A percentile compares a stretch with the other conserved stretches of the same genome.
These are phyloP conservation scores for Eurytoma adleriae DNA, from an alignment of 2,888 invertebrate genomes.

Conservation along the genomic window DNA sequence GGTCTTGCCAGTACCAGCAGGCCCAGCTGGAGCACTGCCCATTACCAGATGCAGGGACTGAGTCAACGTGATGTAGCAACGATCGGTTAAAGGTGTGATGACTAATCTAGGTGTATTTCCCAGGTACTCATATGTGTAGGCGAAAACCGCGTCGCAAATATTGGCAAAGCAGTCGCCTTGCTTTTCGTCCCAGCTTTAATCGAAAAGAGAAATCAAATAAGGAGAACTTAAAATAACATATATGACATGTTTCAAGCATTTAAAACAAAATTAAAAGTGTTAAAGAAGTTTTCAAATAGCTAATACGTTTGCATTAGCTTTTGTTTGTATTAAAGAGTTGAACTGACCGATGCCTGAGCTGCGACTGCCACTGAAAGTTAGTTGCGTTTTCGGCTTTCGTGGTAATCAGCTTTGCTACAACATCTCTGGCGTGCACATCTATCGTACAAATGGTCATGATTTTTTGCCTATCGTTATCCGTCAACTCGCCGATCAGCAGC, in stretches of 20 bases:
- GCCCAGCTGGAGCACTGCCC: slow-evolving; percentile 98
- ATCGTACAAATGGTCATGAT: slow-evolving; percentile 98
- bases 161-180: slow-evolving; percentile 91
- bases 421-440: slow-evolving; percentile 96
- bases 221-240: background rate
- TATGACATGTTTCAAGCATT: no score
- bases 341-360: slow-evolving; percentile 83
- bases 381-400: slow-evolving; percentile 88
- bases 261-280: background rate
- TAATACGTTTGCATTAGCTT: background rate
- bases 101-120: slow-evolving; percentile 96
- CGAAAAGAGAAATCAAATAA: no score
- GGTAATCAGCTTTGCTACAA: slow-evolving; percentile 90
- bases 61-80: slow-evolving; percentile 96
- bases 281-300: background rate
- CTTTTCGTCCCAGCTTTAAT: slow-evolving; percentile 86
- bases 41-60: slow-evolving; percentile 94
- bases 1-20: slow-evolving; percentile 97
- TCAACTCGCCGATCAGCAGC: slow-evolving; percentile 88
- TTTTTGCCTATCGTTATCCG: slow-evolving; percentile 91
- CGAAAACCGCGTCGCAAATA: slow-evolving; percentile 96
- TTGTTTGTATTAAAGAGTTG: background rate
- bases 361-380: slow-evolving; percentile 95
- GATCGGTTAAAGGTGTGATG: slow-evolving; percentile 95
- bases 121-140: slow-evolving; percentile 94